Evolutionary conservation across 2,888 invertebrate genomes (phyloP).

Genomic region (Aleiodes testaceus): DNA sequence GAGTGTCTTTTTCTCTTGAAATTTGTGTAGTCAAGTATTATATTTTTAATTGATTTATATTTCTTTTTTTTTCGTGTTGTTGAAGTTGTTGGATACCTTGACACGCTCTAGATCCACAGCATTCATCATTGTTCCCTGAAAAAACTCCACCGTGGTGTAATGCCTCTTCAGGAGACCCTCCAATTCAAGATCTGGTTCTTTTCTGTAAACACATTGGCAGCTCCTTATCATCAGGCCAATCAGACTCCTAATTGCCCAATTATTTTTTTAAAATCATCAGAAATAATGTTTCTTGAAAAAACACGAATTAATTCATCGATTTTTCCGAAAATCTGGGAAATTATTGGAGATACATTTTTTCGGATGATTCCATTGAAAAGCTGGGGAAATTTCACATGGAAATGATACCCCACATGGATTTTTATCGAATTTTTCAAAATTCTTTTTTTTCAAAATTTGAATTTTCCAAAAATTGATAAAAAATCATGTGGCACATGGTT

Average conservation of each 20-base stretch:
- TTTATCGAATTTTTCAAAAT: too few relatives aligned
- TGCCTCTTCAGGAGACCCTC: slow-evolving; percentile 99
- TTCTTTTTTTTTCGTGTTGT: slow-evolving; percentile 54
- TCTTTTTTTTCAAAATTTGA: too few relatives aligned
- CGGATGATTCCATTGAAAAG: too few relatives aligned
- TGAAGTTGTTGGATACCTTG: slow-evolving; percentile 86
- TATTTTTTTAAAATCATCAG: slow-evolving; percentile 21
- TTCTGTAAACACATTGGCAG: slow-evolving; percentile 82
- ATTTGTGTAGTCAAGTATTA: slow-evolving; percentile 41
- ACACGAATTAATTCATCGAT: not conserved
- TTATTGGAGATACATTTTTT: too few relatives aligned
- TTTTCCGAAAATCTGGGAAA: too few relatives aligned
- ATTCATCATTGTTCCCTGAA: slow-evolving; percentile 99
- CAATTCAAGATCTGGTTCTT: slow-evolving; percentile 99
- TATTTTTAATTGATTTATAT: slow-evolving; percentile 31
- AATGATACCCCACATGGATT: too few relatives aligned
- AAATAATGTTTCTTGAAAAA: not conserved
- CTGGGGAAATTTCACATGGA: too few relatives aligned
- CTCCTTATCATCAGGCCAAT: slow-evolving; percentile 67
- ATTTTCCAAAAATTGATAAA: too few relatives aligned
- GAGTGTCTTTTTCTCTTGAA: slow-evolving; percentile 43
- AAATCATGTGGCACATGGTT: too few relatives aligned
- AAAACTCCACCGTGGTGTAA: slow-evolving; percentile 99
- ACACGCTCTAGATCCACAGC: slow-evolving; percentile 99
- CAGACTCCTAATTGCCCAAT: slow-evolving; percentile 46